These are phyloP conservation scores for Aethina tumida DNA, from an alignment of 1,140 invertebrate genomes.

Conservation along the genomic window DNA sequence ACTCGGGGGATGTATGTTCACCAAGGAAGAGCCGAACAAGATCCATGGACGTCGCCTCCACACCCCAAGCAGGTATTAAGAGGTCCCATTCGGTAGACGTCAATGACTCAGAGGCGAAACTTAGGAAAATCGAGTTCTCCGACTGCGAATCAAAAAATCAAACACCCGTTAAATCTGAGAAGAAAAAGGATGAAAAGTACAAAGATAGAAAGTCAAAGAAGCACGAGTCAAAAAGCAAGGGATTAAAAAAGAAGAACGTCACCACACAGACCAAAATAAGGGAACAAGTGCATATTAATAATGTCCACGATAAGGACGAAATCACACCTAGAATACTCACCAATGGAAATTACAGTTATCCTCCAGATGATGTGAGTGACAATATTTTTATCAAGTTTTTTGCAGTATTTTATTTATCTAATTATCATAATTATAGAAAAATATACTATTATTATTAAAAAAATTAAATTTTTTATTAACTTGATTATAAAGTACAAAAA, in stretches of 20 bases:
- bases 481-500: too few species aligned
- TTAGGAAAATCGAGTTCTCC: slow-evolving; percentile 22
- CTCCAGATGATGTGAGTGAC: slow-evolving; percentile 30
- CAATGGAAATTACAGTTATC: slow-evolving; percentile 32
- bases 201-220: slow-evolving; percentile 14
- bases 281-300: too few species aligned
- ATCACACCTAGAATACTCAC: slow-evolving; percentile 25
- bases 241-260: slow-evolving; percentile 18
- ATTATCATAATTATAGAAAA: neutral
- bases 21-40: slow-evolving; percentile 26
- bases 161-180: slow-evolving; percentile 14
- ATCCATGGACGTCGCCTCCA: slow-evolving; percentile 23
- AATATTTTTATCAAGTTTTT: slow-evolving; percentile 4
- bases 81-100: slow-evolving; percentile 21
- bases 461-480: too few species aligned
- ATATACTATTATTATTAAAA: too few species aligned
- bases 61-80: slow-evolving; percentile 15
- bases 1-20: slow-evolving; percentile 15
- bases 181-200: slow-evolving; percentile 16
- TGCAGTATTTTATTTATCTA: too few species aligned
- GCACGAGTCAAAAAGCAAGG: slow-evolving; percentile 8
- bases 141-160: slow-evolving; percentile 16
- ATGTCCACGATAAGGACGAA: slow-evolving; percentile 13
- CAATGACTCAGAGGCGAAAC: slow-evolving; percentile 16
- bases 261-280: too few species aligned